Evolutionary conservation across 2,113 vertebrate species (phyloP).

Genomic region (Coracopsis vasa): DNA sequence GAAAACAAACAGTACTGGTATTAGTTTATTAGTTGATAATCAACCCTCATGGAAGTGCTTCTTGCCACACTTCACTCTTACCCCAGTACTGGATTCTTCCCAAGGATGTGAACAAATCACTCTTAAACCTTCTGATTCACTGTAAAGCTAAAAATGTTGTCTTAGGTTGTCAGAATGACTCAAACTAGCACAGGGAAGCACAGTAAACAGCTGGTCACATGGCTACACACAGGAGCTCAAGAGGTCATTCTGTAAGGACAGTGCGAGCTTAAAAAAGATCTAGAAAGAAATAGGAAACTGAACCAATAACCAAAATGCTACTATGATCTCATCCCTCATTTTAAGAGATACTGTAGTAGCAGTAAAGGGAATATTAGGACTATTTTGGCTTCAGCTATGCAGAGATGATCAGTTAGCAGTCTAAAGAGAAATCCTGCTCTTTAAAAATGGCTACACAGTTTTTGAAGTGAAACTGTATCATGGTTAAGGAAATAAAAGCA

Average conservation of each 20-base stretch:
- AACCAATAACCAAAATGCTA: slow-evolving; percentile 74
- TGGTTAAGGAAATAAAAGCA: slow-evolving; percentile 33
- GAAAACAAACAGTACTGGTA: not conserved
- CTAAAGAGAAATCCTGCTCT: slow-evolving; percentile 62
- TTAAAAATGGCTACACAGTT: slow-evolving; percentile 59
- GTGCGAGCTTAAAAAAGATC: slow-evolving; percentile 72
- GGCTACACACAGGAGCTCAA: slow-evolving; percentile 28
- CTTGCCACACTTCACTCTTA: not conserved
- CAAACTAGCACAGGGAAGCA: slow-evolving; percentile 23
- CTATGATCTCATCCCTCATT: slow-evolving; percentile 80
- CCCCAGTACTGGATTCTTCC: not conserved
- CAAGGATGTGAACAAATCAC: not conserved
- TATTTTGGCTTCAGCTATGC: slow-evolving; percentile 79
- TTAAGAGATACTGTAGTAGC: slow-evolving; percentile 71
- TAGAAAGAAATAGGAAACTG: slow-evolving; percentile 75
- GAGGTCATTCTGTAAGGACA: slow-evolving; percentile 69
- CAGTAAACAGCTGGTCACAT: slow-evolving; percentile 72
- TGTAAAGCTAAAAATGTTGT: slow-evolving; percentile 2
- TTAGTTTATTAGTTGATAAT: not conserved
- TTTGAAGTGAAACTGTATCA: slow-evolving; percentile 63
- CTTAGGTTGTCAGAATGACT: slow-evolving; percentile 52
- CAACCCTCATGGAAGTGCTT: not conserved
- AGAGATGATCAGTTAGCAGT: slow-evolving; percentile 62
- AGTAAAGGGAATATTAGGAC: slow-evolving; percentile 76
- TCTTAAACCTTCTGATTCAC: not conserved